These are phyloP conservation scores for Hemiprocne comata DNA, from an alignment of 2,113 vertebrate genomes.

Conservation along the genomic window DNA sequence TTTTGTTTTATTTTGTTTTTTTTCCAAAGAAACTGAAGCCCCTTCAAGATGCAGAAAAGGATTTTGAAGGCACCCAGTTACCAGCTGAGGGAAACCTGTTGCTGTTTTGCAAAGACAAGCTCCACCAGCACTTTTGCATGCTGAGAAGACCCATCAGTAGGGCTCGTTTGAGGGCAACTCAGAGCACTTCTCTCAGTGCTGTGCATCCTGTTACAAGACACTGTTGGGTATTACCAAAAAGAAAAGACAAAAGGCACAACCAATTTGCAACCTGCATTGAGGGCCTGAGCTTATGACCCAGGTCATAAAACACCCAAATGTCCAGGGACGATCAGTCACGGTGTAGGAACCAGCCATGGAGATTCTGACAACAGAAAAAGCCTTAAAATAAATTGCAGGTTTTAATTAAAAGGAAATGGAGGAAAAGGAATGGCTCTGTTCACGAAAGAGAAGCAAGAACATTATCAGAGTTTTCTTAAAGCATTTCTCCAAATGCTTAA, in stretches of 20 bases:
- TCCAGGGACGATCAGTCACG: background rate
- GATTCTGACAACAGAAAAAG: background rate
- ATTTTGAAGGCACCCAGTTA: background rate
- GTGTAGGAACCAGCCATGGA: background rate
- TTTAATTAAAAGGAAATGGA: background rate
- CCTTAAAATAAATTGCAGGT: background rate
- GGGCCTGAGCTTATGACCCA: background rate
- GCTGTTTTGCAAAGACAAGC: background rate
- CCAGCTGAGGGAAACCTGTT: rapidly evolving
- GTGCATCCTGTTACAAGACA: background rate
- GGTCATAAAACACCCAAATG: background rate
- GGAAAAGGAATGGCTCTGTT: background rate
- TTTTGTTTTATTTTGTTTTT: background rate
- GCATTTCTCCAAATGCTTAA: background rate
- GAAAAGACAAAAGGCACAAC: background rate
- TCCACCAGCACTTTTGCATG: background rate
- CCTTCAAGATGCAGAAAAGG: background rate
- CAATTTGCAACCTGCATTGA: background rate
- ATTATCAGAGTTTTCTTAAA: background rate
- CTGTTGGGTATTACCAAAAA: background rate
- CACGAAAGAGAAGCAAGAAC: background rate
- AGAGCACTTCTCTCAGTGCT: background rate
- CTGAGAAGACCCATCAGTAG: background rate
- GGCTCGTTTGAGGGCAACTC: background rate
- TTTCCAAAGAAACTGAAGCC: background rate